Conservation (phyloP, 2,888 invertebrate species). For the Endotricha flammealis region DNA sequence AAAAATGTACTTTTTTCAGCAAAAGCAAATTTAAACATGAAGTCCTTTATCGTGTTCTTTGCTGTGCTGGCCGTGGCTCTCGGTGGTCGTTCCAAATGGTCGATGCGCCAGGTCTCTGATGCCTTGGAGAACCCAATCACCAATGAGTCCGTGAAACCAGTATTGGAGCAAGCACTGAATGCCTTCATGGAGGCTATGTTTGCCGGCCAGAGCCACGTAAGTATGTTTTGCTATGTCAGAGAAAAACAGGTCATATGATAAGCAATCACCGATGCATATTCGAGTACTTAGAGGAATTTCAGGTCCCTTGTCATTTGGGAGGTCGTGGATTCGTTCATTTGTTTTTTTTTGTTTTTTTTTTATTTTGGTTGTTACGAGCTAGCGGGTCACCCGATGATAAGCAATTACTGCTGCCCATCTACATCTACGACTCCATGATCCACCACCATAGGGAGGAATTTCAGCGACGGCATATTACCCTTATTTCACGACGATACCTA, state of each 20-base stretch:
- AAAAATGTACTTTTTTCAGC: neutral
- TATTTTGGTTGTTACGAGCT: no score
- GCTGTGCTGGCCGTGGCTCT: conserved; percentile 27
- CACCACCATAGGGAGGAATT: no score
- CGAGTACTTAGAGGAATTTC: no score
- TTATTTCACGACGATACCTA: no score
- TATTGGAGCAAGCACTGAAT: conserved; percentile 33
- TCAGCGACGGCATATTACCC: no score
- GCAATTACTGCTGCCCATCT: no score
- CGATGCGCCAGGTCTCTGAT: conserved; percentile 28
- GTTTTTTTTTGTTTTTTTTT: neutral
- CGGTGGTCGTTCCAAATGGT: conserved; percentile 29
- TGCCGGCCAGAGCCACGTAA: conserved; percentile 28
- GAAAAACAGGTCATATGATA: no score
- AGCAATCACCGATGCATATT: no score
- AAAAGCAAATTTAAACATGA: conserved; percentile 6
- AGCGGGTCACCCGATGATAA: no score
- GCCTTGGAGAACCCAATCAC: conserved; percentile 33
- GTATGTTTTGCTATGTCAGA: conserved; percentile 13
- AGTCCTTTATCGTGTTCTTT: conserved; percentile 10
- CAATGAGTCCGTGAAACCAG: conserved; percentile 27
- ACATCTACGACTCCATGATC: no score
- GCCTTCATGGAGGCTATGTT: conserved; percentile 25
- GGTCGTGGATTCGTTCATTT: no score
- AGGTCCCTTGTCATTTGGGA: no score